These are phyloP conservation scores for Alosa sapidissima DNA, from an alignment of 2,797 vertebrate species.

Conservation along the genomic window DNA sequence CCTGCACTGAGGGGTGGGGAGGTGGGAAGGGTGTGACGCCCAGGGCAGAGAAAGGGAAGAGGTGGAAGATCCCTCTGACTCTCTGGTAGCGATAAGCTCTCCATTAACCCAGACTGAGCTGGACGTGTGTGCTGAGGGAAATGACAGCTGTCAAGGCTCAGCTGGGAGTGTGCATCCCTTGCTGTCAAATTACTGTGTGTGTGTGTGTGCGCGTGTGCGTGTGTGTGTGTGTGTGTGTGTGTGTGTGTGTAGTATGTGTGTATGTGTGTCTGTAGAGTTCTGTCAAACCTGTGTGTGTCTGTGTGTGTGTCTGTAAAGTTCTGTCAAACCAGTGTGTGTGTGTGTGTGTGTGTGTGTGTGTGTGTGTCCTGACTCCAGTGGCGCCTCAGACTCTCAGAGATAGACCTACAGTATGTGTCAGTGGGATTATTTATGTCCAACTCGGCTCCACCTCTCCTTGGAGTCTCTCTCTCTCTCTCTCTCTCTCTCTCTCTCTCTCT, in stretches of 20 bases:
- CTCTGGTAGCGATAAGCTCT: constrained; percentile 39
- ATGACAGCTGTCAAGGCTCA: constrained; percentile 55
- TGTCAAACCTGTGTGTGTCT: constrained; percentile 21
- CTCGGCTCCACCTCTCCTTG: neutral
- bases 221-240: constrained; percentile 14
- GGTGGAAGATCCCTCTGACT: constrained; percentile 7
- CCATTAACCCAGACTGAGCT: constrained; percentile 30
- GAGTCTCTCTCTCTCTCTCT: neutral
- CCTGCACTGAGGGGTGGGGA: constrained; percentile 10
- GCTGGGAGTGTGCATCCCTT: constrained; percentile 39
- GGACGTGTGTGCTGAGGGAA: constrained; percentile 41
- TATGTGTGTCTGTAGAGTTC: neutral
- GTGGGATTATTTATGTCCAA: constrained; percentile 13
- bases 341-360: constrained; percentile 4
- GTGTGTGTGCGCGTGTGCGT: constrained; percentile 22
- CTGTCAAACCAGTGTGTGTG: neutral
- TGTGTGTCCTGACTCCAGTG: neutral
- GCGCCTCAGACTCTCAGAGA: neutral
- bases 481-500: neutral
- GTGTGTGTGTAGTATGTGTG: neutral
- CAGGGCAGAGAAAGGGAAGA: constrained; percentile 29
- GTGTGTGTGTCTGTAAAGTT: constrained; percentile 21
- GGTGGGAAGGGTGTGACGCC: neutral
- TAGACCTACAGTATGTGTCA: constrained; percentile 1
- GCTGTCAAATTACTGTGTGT: constrained; percentile 11